A percentile compares a stretch with the other conserved stretches of the same genome.
phyloP scores from a whole-genome alignment of 1,140 invertebrate genomes.

The Sarcophaga peregrina region DNA sequence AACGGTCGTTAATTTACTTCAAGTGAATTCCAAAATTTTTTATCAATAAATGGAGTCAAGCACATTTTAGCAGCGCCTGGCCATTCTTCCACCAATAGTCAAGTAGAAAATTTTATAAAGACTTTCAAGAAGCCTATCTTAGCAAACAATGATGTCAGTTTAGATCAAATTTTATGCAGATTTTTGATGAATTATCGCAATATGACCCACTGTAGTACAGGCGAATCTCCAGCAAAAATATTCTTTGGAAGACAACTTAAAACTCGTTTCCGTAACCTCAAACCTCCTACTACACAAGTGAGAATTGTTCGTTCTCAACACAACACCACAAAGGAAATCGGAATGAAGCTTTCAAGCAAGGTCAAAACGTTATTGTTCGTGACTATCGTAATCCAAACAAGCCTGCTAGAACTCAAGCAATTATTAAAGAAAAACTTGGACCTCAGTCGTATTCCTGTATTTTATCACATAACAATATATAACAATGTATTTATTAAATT shows the following conservation, averaged over 20 bases:
- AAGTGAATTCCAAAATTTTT: conserved; percentile 6
- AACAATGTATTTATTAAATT: too few relatives aligned
- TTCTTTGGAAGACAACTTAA: too few relatives aligned
- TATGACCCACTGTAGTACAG: conserved; percentile 24
- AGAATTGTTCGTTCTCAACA: background rate
- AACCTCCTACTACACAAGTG: conserved; percentile 29
- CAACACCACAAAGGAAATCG: conserved; percentile 30
- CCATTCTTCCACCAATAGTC: conserved; percentile 6
- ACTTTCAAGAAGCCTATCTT: background rate
- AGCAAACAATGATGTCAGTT: conserved; percentile 27
- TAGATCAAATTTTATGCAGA: conserved; percentile 20
- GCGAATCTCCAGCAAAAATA: conserved; percentile 24
- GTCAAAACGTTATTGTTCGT: conserved; percentile 25
- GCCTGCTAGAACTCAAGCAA: too few relatives aligned
- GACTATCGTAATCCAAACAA: too few relatives aligned
- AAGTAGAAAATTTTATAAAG: background rate
- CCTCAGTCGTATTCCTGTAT: too few relatives aligned
- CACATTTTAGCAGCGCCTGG: conserved; percentile 23
- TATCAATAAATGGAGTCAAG: background rate
- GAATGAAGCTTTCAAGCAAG: background rate
- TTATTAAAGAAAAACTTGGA: too few relatives aligned
- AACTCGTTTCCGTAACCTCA: background rate
- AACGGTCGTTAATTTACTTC: conserved; percentile 8
- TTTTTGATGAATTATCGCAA: too few relatives aligned
- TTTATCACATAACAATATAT: too few relatives aligned